Evolutionary conservation across 2,797 vertebrate species (phyloP).

Genomic region (Bradypus variegatus): DNA sequence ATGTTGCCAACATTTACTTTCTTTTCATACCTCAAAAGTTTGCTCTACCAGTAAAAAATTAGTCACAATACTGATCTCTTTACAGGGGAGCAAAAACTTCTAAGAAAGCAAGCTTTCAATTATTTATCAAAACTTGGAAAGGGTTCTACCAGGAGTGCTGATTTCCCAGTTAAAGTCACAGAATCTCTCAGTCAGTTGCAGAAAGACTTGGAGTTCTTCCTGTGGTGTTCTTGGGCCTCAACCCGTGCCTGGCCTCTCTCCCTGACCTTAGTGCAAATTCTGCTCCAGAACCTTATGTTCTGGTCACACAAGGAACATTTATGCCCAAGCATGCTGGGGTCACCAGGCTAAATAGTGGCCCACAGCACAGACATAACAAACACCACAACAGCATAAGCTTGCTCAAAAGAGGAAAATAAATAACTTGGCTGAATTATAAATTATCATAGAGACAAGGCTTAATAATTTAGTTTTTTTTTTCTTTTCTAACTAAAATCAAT

Average conservation of each 20-base stretch:
- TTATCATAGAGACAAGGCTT: constrained; percentile 51
- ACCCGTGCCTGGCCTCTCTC: not conserved
- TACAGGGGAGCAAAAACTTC: not conserved
- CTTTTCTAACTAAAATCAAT: not conserved
- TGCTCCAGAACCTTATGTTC: constrained; percentile 7
- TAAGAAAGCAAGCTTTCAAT: not conserved
- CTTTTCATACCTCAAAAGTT: not conserved
- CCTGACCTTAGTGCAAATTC: constrained; percentile 44
- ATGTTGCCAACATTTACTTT: not conserved
- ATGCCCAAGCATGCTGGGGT: not conserved
- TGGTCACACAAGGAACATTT: not conserved
- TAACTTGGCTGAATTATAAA: constrained; percentile 52
- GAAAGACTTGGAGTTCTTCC: not conserved
- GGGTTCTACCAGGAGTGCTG: not conserved
- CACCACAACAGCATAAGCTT: not conserved
- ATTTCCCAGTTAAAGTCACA: not conserved
- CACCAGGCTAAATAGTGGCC: not conserved
- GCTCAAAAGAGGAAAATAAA: constrained; percentile 52
- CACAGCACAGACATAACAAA: not conserved
- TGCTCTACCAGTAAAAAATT: not conserved
- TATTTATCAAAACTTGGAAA: not conserved
- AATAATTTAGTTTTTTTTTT: constrained; percentile 56
- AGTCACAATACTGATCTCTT: not conserved
- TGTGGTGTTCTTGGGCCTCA: not conserved
- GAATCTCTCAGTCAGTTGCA: not conserved